Conservation (phyloP, 2,888 invertebrate genomes). For the Eucera pruinosa region DNA sequence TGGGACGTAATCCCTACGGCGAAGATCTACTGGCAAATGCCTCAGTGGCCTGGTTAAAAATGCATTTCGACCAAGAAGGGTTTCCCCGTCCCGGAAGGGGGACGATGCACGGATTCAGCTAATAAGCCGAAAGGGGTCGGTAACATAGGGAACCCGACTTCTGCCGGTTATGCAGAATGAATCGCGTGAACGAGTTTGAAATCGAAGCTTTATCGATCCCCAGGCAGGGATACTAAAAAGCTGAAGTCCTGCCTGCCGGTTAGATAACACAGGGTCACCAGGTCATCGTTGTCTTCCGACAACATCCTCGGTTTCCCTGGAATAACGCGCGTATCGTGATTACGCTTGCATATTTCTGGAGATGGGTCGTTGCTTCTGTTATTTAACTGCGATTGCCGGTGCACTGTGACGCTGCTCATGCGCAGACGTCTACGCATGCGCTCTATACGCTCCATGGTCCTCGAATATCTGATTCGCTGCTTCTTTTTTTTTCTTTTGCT, state of each 20-base stretch:
- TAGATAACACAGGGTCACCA: conserved; percentile 62
- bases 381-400: conserved; percentile 25
- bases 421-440: neutral
- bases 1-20: conserved; percentile 47
- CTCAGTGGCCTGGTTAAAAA: conserved; percentile 63
- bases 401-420: neutral
- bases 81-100: conserved; percentile 54
- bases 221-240: conserved; percentile 3
- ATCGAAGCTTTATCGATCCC: conserved; percentile 34
- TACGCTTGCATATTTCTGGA: conserved; percentile 32
- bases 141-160: conserved; percentile 34
- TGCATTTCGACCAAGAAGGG: conserved; percentile 56
- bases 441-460: neutral
- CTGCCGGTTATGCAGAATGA: conserved; percentile 42
- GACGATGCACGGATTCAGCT: conserved; percentile 49
- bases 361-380: conserved; percentile 33
- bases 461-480: conserved; percentile 20
- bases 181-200: conserved; percentile 22
- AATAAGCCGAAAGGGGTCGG: conserved; percentile 46
- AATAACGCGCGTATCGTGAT: conserved; percentile 20
- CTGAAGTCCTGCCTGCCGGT: conserved; percentile 14
- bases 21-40: conserved; percentile 55
- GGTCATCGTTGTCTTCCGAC: conserved; percentile 64
- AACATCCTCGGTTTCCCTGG: conserved; percentile 31
- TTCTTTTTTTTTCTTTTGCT: neutral